These are phyloP conservation scores for Leptopilina boulardi DNA, from an alignment of 1,140 invertebrate genomes.

Conservation along the genomic window DNA sequence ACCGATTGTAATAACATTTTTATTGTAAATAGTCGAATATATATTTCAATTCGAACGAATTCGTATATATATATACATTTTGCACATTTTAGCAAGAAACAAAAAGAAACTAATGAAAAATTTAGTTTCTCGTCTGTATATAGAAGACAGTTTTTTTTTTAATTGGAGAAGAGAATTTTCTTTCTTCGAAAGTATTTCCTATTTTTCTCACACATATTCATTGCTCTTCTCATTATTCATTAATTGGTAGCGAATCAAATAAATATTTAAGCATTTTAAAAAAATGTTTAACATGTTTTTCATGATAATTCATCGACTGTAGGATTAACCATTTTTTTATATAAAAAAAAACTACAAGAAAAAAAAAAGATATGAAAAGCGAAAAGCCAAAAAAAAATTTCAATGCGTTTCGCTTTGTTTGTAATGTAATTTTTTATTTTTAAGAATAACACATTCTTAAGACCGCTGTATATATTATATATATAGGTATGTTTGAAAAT, in stretches of 20 bases:
- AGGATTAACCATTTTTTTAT: slow-evolving; percentile 15
- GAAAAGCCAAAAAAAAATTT: slow-evolving; percentile 17
- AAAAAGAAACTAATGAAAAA: slow-evolving; percentile 2
- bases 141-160: not conserved
- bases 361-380: not conserved
- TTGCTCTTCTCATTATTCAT: slow-evolving; percentile 34
- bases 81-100: slow-evolving; percentile 28
- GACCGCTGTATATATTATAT: slow-evolving; percentile 23
- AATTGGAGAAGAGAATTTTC: not conserved
- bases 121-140: not conserved
- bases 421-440: slow-evolving; percentile 24
- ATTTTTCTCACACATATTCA: slow-evolving; percentile 33
- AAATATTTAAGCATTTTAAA: not conserved
- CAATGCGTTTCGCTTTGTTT: slow-evolving; percentile 16
- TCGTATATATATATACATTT: slow-evolving; percentile 25
- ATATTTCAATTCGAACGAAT: slow-evolving; percentile 28
- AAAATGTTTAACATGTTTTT: slow-evolving; percentile 6
- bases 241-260: not conserved
- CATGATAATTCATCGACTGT: slow-evolving; percentile 1
- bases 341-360: not conserved
- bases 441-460: slow-evolving; percentile 5
- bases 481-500: not conserved
- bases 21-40: slow-evolving; percentile 9
- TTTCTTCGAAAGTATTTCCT: not conserved
- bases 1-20: slow-evolving; percentile 12